A percentile compares a stretch with the other conserved stretches of the same genome.
These are phyloP conservation scores for Contarinia nasturtii DNA, from an alignment of 1,140 invertebrate genomes.

Conservation along the genomic window DNA sequence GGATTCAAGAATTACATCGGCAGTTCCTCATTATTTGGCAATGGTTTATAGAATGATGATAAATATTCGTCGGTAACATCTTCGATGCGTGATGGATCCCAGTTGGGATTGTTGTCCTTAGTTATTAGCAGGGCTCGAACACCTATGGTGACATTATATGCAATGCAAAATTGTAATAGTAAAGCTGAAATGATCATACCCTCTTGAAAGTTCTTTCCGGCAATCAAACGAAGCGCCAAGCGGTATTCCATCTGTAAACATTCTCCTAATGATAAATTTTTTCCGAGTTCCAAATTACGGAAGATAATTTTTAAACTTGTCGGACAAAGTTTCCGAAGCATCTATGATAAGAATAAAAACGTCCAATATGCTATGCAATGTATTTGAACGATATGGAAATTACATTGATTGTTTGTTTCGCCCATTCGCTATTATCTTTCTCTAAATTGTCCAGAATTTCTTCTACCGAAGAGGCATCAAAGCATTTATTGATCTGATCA, in stretches of 20 bases:
- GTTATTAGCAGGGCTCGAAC: slow-evolving; percentile 85
- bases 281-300: slow-evolving; percentile 54
- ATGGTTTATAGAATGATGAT: slow-evolving; percentile 52
- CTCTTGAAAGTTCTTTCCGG: slow-evolving; percentile 72
- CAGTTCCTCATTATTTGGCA: slow-evolving; percentile 44
- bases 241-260: slow-evolving; percentile 86
- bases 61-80: slow-evolving; percentile 58
- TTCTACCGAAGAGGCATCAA: slow-evolving; percentile 55
- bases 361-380: too few relatives aligned
- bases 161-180: too few relatives aligned
- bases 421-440: slow-evolving; percentile 62
- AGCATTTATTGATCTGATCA: slow-evolving; percentile 65
- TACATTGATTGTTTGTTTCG: slow-evolving; percentile 42
- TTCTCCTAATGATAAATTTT: slow-evolving; percentile 52
- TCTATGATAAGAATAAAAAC: slow-evolving; percentile 25
- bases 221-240: slow-evolving; percentile 41
- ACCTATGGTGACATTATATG: too few relatives aligned
- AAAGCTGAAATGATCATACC: slow-evolving; percentile 29
- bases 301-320: slow-evolving; percentile 82
- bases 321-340: slow-evolving; percentile 73
- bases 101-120: slow-evolving; percentile 83
- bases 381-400: too few relatives aligned
- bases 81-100: slow-evolving; percentile 57
- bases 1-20: slow-evolving; percentile 23
- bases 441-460: slow-evolving; percentile 60